phyloP scores from a whole-genome alignment of 2,797 vertebrate genomes.

The Pseudomugil tenellus region DNA sequence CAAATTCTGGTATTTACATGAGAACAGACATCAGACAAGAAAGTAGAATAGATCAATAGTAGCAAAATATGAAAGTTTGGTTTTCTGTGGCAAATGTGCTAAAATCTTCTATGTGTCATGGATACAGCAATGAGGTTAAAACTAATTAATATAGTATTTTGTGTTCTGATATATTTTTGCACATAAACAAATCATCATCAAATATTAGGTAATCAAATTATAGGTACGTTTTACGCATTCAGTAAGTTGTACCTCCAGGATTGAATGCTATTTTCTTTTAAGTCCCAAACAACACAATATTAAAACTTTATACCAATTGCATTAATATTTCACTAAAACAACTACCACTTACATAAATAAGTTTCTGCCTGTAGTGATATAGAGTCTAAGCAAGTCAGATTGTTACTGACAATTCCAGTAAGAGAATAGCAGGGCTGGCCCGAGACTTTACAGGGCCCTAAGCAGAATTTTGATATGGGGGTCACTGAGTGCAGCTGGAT shows the following conservation, averaged over 20 bases:
- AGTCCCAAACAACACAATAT: not conserved
- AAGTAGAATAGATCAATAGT: not conserved
- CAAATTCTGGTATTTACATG: constrained; percentile 67
- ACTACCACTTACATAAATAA: not conserved
- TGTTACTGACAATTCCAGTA: too few relatives aligned
- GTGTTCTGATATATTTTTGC: not conserved
- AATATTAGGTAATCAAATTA: not conserved
- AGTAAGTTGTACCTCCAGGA: not conserved
- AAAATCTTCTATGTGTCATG: not conserved
- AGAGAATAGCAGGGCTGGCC: too few relatives aligned
- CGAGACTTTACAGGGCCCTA: too few relatives aligned
- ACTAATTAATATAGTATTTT: not conserved
- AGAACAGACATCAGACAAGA: constrained; percentile 12
- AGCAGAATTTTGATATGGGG: too few relatives aligned
- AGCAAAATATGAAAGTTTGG: not conserved
- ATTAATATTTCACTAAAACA: not conserved
- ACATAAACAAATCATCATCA: not conserved
- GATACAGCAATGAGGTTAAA: not conserved
- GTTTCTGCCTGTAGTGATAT: not conserved
- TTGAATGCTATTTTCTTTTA: not conserved
- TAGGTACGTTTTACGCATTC: too few relatives aligned
- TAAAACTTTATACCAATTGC: not conserved
- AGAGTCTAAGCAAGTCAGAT: too few relatives aligned
- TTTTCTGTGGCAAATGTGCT: not conserved
- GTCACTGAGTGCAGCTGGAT: too few relatives aligned